These are phyloP conservation scores for Macaria liturata DNA, from an alignment of 2,888 invertebrate genomes.

Conservation along the genomic window DNA sequence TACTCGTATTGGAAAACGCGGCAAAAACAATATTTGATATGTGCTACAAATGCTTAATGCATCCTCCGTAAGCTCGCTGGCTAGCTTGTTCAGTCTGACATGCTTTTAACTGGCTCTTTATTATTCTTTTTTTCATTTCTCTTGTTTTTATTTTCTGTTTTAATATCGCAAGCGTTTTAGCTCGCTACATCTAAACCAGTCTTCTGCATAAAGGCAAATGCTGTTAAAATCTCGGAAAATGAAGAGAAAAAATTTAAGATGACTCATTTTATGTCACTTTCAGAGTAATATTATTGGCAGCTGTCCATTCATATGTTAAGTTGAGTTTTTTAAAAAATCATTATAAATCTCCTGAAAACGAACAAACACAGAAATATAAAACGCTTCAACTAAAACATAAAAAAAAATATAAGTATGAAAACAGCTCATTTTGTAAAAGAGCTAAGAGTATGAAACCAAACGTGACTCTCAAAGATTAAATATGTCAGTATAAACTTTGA, in stretches of 20 bases:
- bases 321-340: too few species aligned
- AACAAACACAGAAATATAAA: too few species aligned
- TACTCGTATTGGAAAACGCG: constrained; percentile 10
- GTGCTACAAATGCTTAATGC: constrained; percentile 1
- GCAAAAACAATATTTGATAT: constrained; percentile 1
- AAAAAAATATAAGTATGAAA: too few species aligned
- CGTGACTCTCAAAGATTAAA: constrained; percentile 29
- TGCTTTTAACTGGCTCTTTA: constrained; percentile 5
- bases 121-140: background rate
- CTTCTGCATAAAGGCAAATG: background rate
- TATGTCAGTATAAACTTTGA: constrained; percentile 35
- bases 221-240: background rate
- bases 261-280: background rate
- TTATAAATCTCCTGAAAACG: too few species aligned
- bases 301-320: constrained; percentile 3
- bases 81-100: background rate
- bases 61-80: constrained; percentile 1
- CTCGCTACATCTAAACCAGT: background rate
- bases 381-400: too few species aligned
- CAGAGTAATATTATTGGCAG: background rate
- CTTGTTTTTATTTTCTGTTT: background rate
- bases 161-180: background rate
- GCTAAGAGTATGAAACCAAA: constrained; percentile 24
- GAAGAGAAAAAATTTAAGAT: background rate
- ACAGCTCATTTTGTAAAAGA: too few species aligned